Evolutionary conservation across 2,113 vertebrate genomes (phyloP).

Genomic region (Gymnobelideus leadbeateri): DNA sequence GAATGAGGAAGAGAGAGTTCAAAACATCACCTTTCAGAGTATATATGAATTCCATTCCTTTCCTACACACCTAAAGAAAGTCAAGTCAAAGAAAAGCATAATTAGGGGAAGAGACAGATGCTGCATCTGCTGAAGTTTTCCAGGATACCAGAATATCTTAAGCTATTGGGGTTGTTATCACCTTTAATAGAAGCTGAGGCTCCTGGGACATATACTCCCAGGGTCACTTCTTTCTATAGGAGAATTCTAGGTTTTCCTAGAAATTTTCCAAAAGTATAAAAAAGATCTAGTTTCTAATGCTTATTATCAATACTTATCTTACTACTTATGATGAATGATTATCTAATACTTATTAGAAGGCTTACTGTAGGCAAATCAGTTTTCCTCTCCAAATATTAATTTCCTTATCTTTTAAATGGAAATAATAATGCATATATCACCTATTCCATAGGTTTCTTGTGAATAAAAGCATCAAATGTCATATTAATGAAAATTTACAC

Average conservation of each 20-base stretch:
- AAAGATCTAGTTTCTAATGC: neutral
- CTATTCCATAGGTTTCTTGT: neutral
- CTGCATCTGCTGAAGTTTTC: neutral
- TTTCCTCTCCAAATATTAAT: neutral
- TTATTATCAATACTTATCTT: neutral
- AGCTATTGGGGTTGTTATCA: neutral
- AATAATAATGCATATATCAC: neutral
- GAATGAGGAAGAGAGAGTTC: neutral
- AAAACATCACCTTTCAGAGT: neutral
- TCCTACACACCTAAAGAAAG: neutral
- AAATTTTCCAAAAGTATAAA: neutral
- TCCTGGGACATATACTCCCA: neutral
- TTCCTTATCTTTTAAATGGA: neutral
- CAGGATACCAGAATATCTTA: neutral
- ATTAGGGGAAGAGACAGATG: neutral
- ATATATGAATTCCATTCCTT: neutral
- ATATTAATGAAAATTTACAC: neutral
- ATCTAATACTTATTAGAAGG: neutral
- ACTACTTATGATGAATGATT: too few relatives aligned
- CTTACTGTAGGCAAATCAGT: neutral
- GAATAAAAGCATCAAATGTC: neutral
- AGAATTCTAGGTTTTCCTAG: neutral
- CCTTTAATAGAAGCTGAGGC: neutral
- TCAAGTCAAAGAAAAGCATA: neutral
- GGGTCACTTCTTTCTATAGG: neutral